Evolutionary conservation across 92 coral and sea anemone genomes (phyloP), one percentile per base, ranked within the genome.

Genomic region (Phymanthus crucifer): DNA sequence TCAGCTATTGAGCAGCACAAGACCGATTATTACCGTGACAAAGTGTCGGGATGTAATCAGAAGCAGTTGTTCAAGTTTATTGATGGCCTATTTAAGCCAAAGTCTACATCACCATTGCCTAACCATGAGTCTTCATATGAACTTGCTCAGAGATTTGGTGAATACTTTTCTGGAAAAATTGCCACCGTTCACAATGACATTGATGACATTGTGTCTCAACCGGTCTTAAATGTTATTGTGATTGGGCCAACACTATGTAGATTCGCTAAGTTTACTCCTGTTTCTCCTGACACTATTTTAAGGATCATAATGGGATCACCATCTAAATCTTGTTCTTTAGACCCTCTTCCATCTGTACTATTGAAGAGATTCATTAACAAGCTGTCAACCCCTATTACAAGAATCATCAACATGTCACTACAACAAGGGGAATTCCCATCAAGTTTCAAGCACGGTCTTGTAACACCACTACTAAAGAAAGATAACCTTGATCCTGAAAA

Each of bases 241-340:
- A 72, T 50, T 14, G 48, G 36, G 33, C 18, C 48, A 19, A 3
- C n/a, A 18, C 36, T 71, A 0, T 69, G 76, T 46, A 23, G 57
- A 26, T 50, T 80, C 8, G 68, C 70, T 40, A 27, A 23, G 50
- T 71, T 47, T 70, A 54, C 31, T 18, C 16, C 78, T 18, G 78
- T 80, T 31, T 71, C 78, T 12, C 19, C 23, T 18, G 71, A 71
- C 34, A 33, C 9, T 34, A 72, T 56, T 2, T 35, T 13, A 33
- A 47, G 56, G 72, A 7, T n/a, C 4, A 71, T 81, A 24, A 72
- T 58, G 64, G 64, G 27, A 33, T n/a, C 78, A 19, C 85, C 86
- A 13, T 61, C 74, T 2, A 82, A 65, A 14, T 82, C 76, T 18
- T 64, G 86, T 66, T 36, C 79, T 2, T 29, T 74, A 6, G 86